phyloP scores from a whole-genome alignment of 2,113 vertebrate species.

The Galeopterus variegatus region DNA sequence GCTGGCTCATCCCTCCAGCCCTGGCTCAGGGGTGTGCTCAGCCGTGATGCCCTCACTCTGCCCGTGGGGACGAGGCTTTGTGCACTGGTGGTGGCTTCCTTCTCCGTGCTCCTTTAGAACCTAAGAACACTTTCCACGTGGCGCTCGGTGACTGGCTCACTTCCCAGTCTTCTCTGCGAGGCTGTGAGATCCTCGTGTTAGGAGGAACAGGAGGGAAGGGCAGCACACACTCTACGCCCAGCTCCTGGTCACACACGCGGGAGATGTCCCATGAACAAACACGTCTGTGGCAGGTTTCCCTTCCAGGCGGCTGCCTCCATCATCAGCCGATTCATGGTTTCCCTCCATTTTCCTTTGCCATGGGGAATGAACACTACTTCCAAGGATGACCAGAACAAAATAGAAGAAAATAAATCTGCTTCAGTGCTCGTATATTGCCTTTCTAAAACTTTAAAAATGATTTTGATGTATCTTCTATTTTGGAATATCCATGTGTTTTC shows the following conservation, averaged over 20 bases:
- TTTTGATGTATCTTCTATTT: too few species aligned
- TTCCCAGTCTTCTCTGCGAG: background rate
- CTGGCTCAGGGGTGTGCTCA: background rate
- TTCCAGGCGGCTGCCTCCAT: background rate
- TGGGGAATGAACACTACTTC: background rate
- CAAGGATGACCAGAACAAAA: background rate
- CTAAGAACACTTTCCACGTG: accelerated
- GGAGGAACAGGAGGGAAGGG: accelerated
- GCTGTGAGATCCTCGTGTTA: accelerated
- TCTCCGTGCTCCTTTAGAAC: background rate
- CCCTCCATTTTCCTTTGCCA: background rate
- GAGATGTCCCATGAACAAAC: too few species aligned
- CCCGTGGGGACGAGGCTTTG: too few species aligned
- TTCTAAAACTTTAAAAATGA: background rate
- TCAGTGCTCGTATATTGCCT: background rate
- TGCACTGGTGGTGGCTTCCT: background rate
- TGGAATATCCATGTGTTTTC: background rate
- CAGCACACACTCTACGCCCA: accelerated
- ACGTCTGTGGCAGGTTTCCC: background rate
- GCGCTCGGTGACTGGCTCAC: background rate
- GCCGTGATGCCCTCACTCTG: background rate
- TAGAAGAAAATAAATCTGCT: background rate
- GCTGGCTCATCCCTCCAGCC: background rate
- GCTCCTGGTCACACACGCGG: accelerated
- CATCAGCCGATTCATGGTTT: background rate